These are phyloP conservation scores for Pluvianellus socialis DNA, from an alignment of 2,113 vertebrate species.

Conservation along the genomic window DNA sequence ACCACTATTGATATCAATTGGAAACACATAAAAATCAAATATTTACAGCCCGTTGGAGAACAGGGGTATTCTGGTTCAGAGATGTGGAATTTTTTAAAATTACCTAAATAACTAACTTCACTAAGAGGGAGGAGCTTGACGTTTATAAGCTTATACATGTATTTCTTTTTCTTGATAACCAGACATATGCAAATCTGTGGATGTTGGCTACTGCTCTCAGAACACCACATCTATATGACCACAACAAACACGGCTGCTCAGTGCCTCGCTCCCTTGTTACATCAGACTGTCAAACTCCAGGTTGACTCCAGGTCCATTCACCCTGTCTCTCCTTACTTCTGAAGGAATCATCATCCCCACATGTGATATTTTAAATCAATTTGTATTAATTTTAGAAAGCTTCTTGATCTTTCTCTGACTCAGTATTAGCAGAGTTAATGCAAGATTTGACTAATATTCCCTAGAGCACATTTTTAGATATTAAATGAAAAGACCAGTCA, in stretches of 20 bases:
- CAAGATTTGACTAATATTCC: not conserved
- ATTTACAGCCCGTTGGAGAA: not conserved
- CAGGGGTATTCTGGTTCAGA: not conserved
- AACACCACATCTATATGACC: not conserved
- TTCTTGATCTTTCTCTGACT: not conserved
- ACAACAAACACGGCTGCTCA: not conserved
- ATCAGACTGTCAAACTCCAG: not conserved
- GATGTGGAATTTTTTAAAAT: not conserved
- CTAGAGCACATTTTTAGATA: not conserved
- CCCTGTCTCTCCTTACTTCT: not conserved
- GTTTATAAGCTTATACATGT: not conserved
- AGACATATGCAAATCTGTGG: accelerated
- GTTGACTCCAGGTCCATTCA: not conserved
- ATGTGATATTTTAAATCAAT: not conserved
- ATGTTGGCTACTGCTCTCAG: not conserved
- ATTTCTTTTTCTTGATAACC: not conserved
- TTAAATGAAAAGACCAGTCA: not conserved
- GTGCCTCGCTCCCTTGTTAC: not conserved
- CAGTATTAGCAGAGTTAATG: not conserved
- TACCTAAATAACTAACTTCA: not conserved
- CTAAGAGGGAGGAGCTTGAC: not conserved
- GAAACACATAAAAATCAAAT: not conserved
- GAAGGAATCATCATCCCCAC: not conserved
- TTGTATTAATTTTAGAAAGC: not conserved
- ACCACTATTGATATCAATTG: not conserved